phyloP scores from a whole-genome alignment of 2,113 vertebrate species.

The Xenopus borealis region DNA sequence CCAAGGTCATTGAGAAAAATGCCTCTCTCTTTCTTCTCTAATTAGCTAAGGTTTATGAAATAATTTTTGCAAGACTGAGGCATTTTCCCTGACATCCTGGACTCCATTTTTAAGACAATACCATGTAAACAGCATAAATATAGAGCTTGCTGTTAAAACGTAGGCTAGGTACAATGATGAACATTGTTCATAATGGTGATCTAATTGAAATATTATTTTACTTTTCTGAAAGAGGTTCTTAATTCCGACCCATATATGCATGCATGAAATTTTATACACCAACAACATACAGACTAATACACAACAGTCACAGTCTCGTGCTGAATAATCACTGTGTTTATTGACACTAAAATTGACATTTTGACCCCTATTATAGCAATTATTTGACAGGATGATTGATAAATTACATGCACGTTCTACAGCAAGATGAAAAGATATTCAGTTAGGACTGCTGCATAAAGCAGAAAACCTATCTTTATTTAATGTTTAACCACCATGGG shows the following conservation, averaged over 20 bases:
- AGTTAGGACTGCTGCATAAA: no score
- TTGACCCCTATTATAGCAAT: background rate
- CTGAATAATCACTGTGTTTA: background rate
- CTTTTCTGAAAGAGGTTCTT: background rate
- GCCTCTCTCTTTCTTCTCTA: slow-evolving; percentile 21
- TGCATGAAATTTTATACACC: background rate
- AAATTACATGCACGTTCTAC: background rate
- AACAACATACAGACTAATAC: background rate
- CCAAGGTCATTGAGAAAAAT: slow-evolving; percentile 27
- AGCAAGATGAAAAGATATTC: no score
- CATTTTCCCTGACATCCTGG: slow-evolving; percentile 1
- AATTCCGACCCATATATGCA: background rate
- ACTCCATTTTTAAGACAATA: background rate
- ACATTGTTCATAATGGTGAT: background rate
- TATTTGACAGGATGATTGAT: slow-evolving; percentile 3
- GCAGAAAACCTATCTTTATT: no score
- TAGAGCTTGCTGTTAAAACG: background rate
- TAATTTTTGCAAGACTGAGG: slow-evolving; percentile 1
- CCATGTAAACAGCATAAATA: background rate
- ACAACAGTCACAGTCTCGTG: background rate
- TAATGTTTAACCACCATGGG: no score
- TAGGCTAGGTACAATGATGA: background rate
- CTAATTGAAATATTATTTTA: background rate
- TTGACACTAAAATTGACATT: background rate
- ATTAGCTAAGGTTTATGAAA: slow-evolving; percentile 23